Base-by-base conservation (phyloP, 2,113 vertebrate species). In the Chroicocephalus ridibundus region DNA sequence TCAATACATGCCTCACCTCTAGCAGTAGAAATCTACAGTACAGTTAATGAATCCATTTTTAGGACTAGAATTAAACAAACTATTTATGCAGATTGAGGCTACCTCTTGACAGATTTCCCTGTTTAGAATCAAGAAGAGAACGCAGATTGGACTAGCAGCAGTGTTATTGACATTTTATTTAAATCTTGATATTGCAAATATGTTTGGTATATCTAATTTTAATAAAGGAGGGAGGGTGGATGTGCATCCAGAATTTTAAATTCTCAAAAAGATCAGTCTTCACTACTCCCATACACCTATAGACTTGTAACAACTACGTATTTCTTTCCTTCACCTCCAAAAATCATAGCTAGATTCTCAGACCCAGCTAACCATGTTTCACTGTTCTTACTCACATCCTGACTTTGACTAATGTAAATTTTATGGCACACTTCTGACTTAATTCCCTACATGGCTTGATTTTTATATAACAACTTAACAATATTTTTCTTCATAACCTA, bases 11-110 rank as follows among this genome's bases (percentile, higher is more conserved):
- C 29, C 40, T 94, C 61, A 72, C 61, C 22, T 76, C 70, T 79
- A 68, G 52, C 32, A 64, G 49, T 1, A 87, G 65, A 87, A 87
- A 62, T 26, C n/a, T 68, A 79, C 46, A 49, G 21, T 21, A 27
- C 34, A 87, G 46, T 66, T 75, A 91, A 93, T 82, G 34, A 82
- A 93, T 87, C 65, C 32, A 88, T 88, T 95, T 85, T 40, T 60
- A 85, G 44, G 24, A 60, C 32, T 55, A 61, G 64, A 90, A 82
- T 82, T 84, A 91, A 85, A 49, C 29, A 47, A 86, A 75, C 2
- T 57, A 32, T 74, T 89, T 68, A 64, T 75, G 75, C 36, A 55
- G 44, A 68, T 47, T 82, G 26, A 76, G 70, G 57, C 9, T 16
- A 85, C 22, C 79, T 90, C 47, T 64, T 82, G n/a, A 79, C 29